phyloP scores from a whole-genome alignment of 2,113 vertebrate species.

The Sylvicapra grimmia region DNA sequence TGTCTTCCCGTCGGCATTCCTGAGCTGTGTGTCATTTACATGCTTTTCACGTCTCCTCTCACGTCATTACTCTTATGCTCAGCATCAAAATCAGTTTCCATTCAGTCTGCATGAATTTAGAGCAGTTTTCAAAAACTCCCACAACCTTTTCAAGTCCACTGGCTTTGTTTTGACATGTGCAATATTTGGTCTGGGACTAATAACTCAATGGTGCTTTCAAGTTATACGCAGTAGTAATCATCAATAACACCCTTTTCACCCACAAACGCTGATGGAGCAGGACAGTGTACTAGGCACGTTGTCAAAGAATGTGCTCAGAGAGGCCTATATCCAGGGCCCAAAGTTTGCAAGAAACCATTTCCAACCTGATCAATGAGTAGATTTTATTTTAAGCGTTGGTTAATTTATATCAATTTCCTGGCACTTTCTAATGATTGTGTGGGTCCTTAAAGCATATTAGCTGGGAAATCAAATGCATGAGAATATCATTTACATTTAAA shows the following conservation, averaged over 20 bases:
- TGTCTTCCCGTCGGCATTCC: slow-evolving; percentile 1
- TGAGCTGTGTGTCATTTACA: not conserved
- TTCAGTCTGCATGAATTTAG: slow-evolving; percentile 17
- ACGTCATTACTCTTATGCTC: not conserved
- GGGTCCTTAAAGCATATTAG: not conserved
- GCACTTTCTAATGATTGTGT: not conserved
- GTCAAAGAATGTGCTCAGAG: not conserved
- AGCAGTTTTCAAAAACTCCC: not conserved
- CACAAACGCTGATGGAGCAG: not conserved
- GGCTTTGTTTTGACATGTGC: slow-evolving; percentile 24
- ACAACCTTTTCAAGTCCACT: not conserved
- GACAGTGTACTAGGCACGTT: accelerated
- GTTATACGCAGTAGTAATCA: not conserved
- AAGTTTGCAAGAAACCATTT: not conserved
- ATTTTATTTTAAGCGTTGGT: not conserved
- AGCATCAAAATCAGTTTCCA: not conserved
- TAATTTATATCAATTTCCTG: not conserved
- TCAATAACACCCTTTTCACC: not conserved
- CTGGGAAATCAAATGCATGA: not conserved
- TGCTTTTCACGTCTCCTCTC: not conserved
- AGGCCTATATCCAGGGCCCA: not conserved
- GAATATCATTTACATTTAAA: not conserved
- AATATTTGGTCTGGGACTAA: not conserved
- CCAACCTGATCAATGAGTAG: not conserved
- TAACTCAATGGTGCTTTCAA: not conserved